Base-by-base conservation (phyloP, 2,797 vertebrate species). In the Muscicapa striata region DNA sequence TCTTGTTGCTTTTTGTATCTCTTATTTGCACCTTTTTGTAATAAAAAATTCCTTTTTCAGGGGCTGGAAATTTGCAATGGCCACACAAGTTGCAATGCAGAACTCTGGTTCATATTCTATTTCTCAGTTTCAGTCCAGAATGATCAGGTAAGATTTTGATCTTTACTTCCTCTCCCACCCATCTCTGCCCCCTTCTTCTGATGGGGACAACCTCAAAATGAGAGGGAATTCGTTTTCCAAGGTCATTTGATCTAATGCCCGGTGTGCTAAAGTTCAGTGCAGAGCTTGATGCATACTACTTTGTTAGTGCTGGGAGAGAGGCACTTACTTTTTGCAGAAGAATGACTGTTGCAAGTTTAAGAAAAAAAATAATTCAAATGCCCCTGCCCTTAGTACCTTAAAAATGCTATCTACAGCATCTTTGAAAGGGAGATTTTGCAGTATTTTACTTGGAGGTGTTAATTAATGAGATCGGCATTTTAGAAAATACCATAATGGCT, bases 11-110 rank as follows among this genome's bases (percentile, higher is more conserved):
- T 66, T 57, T 63, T 90, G 9, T 5, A 23, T 91, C 4, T 93
- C 5, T 52, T 72, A 38, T 61, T 91, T 84, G 38, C 20, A 41
- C 6, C 10, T 13, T 89, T 77, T 84, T n/a, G 22, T 83, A 61
- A 21, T 22, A 41, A 49, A 9, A 29, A 38, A 84, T 95, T 84
- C 4, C 57, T 87, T 97, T 97, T 97, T 85, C 97, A 99, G 99
- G 96, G 99, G 99, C 15, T 99, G 99, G 99, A 99, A 98, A 96
- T 99, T 99, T 98, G 98, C 99, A 19, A 99, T 99, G 99, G 99
- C 99, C 43, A 99, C 99, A 2, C 99, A 99, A 97, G 99, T 99
- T 97, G 99, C 99, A 62, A 98, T 99, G 98, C 99, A 99, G 96
- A 99, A 99, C 95, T 99, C 99, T 4, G 99, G 99, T 23, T 99